A percentile compares a stretch with the other conserved stretches of the same genome.
Conservation (phyloP, 2,888 invertebrate genomes). For the Sclerodermus sp. region DNA sequence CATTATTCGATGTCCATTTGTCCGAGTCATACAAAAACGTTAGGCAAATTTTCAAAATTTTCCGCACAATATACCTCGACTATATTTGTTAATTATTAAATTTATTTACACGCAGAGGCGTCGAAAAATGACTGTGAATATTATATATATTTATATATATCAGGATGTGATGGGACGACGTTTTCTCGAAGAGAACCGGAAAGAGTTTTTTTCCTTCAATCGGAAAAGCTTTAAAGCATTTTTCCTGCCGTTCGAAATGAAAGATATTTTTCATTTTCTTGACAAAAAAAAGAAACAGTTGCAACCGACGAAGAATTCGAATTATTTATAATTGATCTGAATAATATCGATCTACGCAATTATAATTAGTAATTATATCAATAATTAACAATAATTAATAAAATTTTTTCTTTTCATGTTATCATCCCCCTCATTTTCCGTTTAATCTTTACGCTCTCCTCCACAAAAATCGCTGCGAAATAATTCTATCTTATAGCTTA, state of each 20-base stretch:
- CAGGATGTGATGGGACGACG: constrained; percentile 10
- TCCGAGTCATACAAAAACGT: constrained; percentile 3
- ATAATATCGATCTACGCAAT: too few relatives aligned
- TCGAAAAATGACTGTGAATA: constrained; percentile 17
- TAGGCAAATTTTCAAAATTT: constrained; percentile 26
- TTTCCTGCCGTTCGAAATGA: too few relatives aligned
- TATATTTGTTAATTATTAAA: constrained; percentile 4
- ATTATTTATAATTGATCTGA: background rate
- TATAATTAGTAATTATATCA: background rate
- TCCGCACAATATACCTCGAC: constrained; percentile 15
- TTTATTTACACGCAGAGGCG: constrained; percentile 21
- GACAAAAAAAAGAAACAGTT: too few relatives aligned
- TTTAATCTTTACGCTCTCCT: constrained; percentile 8
- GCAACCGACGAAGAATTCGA: too few relatives aligned
- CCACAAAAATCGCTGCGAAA: constrained; percentile 42
- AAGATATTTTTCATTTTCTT: too few relatives aligned
- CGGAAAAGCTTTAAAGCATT: too few relatives aligned
- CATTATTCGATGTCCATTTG: background rate
- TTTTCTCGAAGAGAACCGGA: constrained; percentile 13
- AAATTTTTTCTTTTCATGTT: constrained; percentile 16
- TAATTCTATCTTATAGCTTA: constrained; percentile 56
- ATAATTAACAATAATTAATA: background rate
- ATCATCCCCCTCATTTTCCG: constrained; percentile 8
- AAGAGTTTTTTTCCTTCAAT: background rate
- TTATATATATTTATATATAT: constrained; percentile 3